These are phyloP conservation scores for Lepidurus apus DNA, from an alignment of 1,140 invertebrate genomes.

Conservation along the genomic window DNA sequence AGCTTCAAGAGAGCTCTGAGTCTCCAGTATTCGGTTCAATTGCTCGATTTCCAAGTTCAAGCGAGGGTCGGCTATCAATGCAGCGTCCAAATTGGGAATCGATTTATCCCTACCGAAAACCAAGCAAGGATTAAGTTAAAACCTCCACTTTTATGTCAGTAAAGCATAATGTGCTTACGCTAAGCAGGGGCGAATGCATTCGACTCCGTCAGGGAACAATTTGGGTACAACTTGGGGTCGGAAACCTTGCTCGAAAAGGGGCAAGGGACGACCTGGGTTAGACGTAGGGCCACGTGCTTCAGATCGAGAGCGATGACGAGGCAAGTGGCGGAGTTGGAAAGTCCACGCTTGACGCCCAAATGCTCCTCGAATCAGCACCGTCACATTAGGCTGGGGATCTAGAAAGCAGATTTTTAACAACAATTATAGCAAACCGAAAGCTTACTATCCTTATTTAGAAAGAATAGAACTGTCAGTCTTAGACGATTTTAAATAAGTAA, in stretches of 20 bases:
- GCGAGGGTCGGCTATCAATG: slow-evolving; percentile 55
- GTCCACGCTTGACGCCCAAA: slow-evolving; percentile 93
- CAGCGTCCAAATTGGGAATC: slow-evolving; percentile 68
- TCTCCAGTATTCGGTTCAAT: slow-evolving; percentile 44
- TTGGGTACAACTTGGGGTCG: slow-evolving; percentile 59
- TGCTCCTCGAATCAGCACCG: slow-evolving; percentile 77
- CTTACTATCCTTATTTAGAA: not conserved
- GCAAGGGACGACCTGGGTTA: slow-evolving; percentile 70
- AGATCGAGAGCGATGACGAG: slow-evolving; percentile 63
- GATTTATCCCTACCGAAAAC: slow-evolving; percentile 63
- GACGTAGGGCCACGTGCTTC: slow-evolving; percentile 61
- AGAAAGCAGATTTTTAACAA: not conserved
- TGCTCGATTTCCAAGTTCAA: slow-evolving; percentile 48
- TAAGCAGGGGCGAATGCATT: slow-evolving; percentile 71
- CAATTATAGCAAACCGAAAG: too few relatives aligned
- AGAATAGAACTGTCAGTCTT: not conserved
- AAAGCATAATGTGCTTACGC: slow-evolving; percentile 54
- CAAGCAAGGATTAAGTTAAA: slow-evolving; percentile 29
- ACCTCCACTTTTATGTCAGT: slow-evolving; percentile 16
- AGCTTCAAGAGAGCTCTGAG: slow-evolving; percentile 32
- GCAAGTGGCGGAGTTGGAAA: slow-evolving; percentile 75
- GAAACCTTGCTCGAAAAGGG: slow-evolving; percentile 61
- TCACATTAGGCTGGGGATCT: slow-evolving; percentile 56
- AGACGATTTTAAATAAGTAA: slow-evolving; percentile 53
- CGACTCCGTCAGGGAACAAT: slow-evolving; percentile 76